Evolutionary conservation across 2,888 invertebrate genomes (phyloP).

Genomic region (Nephrotoma appendiculata): DNA sequence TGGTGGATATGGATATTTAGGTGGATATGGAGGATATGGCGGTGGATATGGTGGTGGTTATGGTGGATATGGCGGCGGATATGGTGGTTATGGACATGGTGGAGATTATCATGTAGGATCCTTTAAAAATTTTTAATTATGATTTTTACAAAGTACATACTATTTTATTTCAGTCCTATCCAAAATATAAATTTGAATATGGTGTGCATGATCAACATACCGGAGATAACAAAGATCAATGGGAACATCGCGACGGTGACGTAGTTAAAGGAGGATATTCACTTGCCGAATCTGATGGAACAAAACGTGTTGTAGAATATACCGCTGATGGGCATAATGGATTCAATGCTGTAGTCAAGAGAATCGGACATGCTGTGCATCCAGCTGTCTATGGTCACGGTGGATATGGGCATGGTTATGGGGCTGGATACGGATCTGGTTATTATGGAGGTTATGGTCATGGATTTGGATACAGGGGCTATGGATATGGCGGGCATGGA

Average conservation of each 20-base stretch:
- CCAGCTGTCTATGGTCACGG: slow-evolving; percentile 9
- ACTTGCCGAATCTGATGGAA: slow-evolving; percentile 35
- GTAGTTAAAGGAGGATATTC: slow-evolving; percentile 35
- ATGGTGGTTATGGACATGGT: slow-evolving; percentile 18
- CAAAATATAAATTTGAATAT: slow-evolving; percentile 34
- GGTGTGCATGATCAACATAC: slow-evolving; percentile 35
- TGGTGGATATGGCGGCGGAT: slow-evolving; percentile 20
- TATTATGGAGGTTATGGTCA: background rate
- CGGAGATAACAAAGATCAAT: slow-evolving; percentile 34
- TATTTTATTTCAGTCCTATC: slow-evolving; percentile 22
- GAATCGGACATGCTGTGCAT: slow-evolving; percentile 27
- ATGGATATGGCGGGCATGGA: background rate
- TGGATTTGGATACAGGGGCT: background rate
- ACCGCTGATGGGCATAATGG: slow-evolving; percentile 35
- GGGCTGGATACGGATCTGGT: background rate
- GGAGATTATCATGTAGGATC: background rate
- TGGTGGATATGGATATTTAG: slow-evolving; percentile 2
- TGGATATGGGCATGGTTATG: slow-evolving; percentile 6
- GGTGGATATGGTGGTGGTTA: slow-evolving; percentile 2
- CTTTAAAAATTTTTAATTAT: too few relatives aligned
- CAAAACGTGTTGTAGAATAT: slow-evolving; percentile 35
- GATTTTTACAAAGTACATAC: too few relatives aligned
- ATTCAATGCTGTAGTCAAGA: slow-evolving; percentile 36
- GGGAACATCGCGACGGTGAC: slow-evolving; percentile 38
- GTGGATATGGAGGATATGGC: background rate